phyloP scores from a whole-genome alignment of 2,888 invertebrate species.

The Tetanocera ferruginea region DNA sequence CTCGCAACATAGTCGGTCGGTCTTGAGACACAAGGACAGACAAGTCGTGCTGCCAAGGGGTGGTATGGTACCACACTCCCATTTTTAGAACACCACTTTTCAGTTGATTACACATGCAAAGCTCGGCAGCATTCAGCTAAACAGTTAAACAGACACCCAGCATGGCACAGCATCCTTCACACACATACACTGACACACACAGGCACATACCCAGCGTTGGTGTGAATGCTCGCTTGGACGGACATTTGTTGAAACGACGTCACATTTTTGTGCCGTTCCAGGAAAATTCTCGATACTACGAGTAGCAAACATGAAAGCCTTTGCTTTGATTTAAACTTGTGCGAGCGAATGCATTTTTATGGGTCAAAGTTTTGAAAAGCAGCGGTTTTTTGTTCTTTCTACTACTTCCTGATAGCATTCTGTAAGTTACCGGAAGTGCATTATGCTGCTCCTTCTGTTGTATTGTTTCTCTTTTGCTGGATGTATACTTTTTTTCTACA shows the following conservation, averaged over 20 bases:
- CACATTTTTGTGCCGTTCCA: neutral
- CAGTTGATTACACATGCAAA: too few species aligned
- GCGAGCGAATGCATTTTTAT: constrained; percentile 14
- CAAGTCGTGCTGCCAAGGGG: neutral
- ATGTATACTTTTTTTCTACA: neutral
- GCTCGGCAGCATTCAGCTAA: too few species aligned
- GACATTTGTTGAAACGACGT: constrained; percentile 3
- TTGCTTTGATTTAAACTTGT: neutral
- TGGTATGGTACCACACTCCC: neutral
- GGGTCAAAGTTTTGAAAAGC: constrained; percentile 23
- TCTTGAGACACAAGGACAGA: neutral
- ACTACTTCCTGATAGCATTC: neutral
- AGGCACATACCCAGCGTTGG: neutral
- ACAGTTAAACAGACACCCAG: neutral
- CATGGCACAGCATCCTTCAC: constrained; percentile 9
- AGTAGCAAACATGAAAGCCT: neutral
- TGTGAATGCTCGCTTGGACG: neutral
- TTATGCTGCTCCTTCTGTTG: neutral
- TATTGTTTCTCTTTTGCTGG: neutral
- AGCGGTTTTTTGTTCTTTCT: neutral
- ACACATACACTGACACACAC: neutral
- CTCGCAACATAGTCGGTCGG: neutral
- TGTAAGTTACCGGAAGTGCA: constrained; percentile 17
- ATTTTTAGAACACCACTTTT: neutral
- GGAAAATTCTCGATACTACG: constrained; percentile 20